These are phyloP conservation scores for zebrafish (Danio rerio) DNA, from an alignment of 2,113 vertebrate species.

Conservation along the genomic window DNA sequence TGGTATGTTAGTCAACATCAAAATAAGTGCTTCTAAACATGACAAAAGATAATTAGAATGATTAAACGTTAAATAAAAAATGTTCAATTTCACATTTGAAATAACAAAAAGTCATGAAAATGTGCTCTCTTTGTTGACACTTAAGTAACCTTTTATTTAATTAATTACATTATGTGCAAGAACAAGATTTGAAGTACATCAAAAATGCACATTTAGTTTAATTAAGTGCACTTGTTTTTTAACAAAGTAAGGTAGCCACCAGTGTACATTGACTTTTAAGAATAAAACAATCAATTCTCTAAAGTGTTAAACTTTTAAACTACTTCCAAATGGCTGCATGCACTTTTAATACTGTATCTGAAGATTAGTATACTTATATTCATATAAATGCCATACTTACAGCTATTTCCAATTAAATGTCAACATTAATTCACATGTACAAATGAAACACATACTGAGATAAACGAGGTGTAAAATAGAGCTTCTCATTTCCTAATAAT, in stretches of 20 bases:
- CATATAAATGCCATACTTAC: conserved; percentile 10
- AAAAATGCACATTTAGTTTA: too few relatives aligned
- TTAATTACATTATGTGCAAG: not conserved
- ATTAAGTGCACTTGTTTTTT: too few relatives aligned
- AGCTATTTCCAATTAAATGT: conserved; percentile 7
- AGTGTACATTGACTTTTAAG: too few relatives aligned
- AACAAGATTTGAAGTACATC: too few relatives aligned
- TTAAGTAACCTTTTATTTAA: not conserved
- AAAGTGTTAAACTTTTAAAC: not conserved
- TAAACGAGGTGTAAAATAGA: not conserved
- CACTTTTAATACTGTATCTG: not conserved
- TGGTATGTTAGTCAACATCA: too few relatives aligned
- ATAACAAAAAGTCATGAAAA: not conserved
- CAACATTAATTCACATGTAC: too few relatives aligned
- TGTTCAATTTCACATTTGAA: too few relatives aligned
- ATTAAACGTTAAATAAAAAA: too few relatives aligned
- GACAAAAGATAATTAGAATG: too few relatives aligned
- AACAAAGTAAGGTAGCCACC: too few relatives aligned
- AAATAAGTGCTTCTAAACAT: not conserved
- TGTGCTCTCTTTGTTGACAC: not conserved
- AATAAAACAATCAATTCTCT: too few relatives aligned
- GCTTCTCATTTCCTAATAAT: not conserved
- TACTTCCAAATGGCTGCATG: not conserved
- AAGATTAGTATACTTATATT: not conserved
- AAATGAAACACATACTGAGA: too few relatives aligned